A percentile compares a stretch with the other conserved stretches of the same genome.
Evolutionary conservation across 2,888 invertebrate genomes (phyloP).

Genomic region (Geophilus truncorum): DNA sequence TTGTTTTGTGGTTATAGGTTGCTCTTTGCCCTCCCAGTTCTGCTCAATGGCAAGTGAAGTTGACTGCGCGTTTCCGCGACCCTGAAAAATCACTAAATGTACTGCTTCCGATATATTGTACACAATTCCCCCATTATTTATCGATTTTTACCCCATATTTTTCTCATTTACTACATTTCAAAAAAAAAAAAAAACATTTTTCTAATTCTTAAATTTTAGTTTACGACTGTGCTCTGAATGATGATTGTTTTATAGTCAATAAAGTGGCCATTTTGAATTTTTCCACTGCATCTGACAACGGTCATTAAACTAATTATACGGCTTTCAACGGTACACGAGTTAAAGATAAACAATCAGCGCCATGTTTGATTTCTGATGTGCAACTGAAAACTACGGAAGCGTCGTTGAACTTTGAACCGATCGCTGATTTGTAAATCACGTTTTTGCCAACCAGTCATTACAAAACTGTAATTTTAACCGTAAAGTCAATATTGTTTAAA

Average conservation of each 20-base stretch:
- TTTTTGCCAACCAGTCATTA: too few relatives aligned
- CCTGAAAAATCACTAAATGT: constrained; percentile 2
- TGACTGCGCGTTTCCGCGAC: neutral
- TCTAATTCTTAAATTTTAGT: neutral
- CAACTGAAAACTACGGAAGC: too few relatives aligned
- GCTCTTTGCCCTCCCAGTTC: constrained; percentile 9
- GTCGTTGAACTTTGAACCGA: too few relatives aligned
- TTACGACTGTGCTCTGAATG: neutral
- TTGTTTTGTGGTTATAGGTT: constrained; percentile 21
- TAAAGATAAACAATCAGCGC: neutral
- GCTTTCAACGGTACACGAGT: neutral
- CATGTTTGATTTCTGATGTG: neutral
- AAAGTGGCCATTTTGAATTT: neutral
- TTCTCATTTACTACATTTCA: neutral
- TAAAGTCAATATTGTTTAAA: too few relatives aligned
- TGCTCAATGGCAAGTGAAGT: constrained; percentile 18
- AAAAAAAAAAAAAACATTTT: neutral
- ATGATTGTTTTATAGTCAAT: too few relatives aligned
- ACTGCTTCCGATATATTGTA: neutral
- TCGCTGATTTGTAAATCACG: too few relatives aligned
- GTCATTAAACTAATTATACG: neutral
- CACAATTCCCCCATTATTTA: neutral
- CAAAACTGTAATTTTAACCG: too few relatives aligned
- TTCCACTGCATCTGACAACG: neutral
- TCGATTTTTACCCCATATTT: neutral